Percentiles rank a stretch among this genome's conserved stretches.
phyloP scores from a whole-genome alignment of 2,797 vertebrate species.

The Premnoplex brunnescens region DNA sequence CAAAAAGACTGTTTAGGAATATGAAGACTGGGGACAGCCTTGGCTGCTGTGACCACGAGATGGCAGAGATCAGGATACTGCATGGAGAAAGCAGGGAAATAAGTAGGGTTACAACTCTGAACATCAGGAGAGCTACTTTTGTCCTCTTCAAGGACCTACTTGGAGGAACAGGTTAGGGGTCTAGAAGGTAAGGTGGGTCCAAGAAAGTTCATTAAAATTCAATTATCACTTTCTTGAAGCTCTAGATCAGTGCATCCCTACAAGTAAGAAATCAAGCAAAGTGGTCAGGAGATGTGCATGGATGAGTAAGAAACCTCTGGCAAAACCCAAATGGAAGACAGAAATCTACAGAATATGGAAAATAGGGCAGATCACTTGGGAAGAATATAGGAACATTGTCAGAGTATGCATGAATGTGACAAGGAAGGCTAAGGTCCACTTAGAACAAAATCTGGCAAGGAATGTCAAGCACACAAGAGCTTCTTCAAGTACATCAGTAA shows the following conservation, averaged over 20 bases:
- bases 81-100: not conserved
- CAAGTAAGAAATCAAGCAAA: not conserved
- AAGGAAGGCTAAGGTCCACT: not conserved
- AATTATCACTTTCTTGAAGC: not conserved
- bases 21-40: not conserved
- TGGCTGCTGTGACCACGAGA: not conserved
- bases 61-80: not conserved
- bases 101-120: not conserved
- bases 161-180: not conserved
- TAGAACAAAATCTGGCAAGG: not conserved
- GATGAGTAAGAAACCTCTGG: not conserved
- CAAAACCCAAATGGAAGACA: not conserved
- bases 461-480: not conserved
- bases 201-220: not conserved
- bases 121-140: not conserved
- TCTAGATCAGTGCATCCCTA: not conserved
- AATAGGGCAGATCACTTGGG: not conserved
- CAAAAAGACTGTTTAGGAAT: no score
- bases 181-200: not conserved
- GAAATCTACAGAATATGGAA: not conserved
- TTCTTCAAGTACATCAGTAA: not conserved
- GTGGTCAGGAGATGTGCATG: not conserved
- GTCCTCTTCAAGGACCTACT: not conserved
- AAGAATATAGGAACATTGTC: not conserved
- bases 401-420: not conserved